Base-by-base conservation (phyloP, 2,113 vertebrate genomes). In the Oreocharis arfaki region DNA sequence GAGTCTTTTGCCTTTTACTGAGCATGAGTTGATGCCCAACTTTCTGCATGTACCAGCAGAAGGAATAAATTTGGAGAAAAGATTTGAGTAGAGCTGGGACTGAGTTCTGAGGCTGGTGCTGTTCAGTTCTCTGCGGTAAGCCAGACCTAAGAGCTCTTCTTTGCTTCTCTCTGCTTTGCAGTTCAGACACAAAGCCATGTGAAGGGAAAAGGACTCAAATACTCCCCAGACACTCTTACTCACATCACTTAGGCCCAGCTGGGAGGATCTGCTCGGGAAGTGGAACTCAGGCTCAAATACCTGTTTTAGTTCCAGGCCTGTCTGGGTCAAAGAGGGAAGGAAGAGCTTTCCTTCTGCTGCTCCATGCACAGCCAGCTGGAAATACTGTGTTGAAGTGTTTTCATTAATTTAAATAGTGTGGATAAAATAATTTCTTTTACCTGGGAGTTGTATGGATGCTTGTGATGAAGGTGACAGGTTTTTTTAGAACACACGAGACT, bases 201-300 rank as follows among this genome's bases (percentile, higher is more conserved):
- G 83, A 94, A 91, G 94, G 82, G 61, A 95, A 95, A 96, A 90
- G 67, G 39, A 56, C 67, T 73, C 91, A 53, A 39, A 91, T 8
- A 30, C 33, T 88, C 74, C 67, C 59, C 47, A 52, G 88, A 68
- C 61, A 61, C 65, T 76, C 67, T 53, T 79, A n/a, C 32, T 77
- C 47, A 37, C 79, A 92, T 83, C 81, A 87, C 13, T 84, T 83
- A 52, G 87, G 47, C 83, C 60, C 65, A 83, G 83, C 42, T 87
- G 87, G 91, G 68, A 89, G 67, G 24, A 16, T 87, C 64, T 60
- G 63, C 85, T 90, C 64, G 23, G 86, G 42, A 80, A 70, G 67
- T 13, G 22, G 21, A 61, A 6, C 68, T 37, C 26, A 79, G 73
- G 37, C 71, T 90, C 46, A 33, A 60, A 74, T 61, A 67, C 75